Base-by-base conservation (phyloP, 2,888 invertebrate genomes). In the Alitta virens region DNA sequence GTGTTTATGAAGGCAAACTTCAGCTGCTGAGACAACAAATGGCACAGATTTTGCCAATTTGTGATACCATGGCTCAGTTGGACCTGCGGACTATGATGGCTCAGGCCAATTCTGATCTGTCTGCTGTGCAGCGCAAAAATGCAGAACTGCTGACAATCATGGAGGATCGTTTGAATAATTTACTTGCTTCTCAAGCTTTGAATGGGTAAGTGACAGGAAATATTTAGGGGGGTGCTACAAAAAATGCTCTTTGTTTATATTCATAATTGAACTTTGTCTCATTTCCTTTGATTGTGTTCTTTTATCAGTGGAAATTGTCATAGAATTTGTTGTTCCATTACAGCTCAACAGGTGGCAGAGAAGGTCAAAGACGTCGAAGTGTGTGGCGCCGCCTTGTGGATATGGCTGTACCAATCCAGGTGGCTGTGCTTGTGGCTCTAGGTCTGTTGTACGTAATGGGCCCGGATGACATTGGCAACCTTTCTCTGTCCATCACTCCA, bases 391-490 rank as follows among this genome's bases (percentile, higher is more conserved):
- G 58, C 21, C 16, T 63, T 12, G 50, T 63, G 38, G 27, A 49
- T 26, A 25, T 43, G 14, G 63, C 68, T 38, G 46, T 66, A 5
- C 90, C 91, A 57, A 88, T 91, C 75, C 91, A 91, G 73, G 80
- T 91, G 69, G 90, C 89, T 63, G 84, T 91, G 60, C 86, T 91
- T 53, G 88, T 90, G 0, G 82, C 91, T 42, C 85, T 91, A 56
- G 87, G 89, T 66, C 86, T 89, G 59, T 90, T 89, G 16, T 91
- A 89, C 82, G 85, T 90, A 43, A 85, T 90, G 23, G 90, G 90
- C 72, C 87, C 89, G 2, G 50, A 56, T 14, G 25, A 14, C n/a
- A n/a, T 90, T 74, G 90, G 91, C 83, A 90, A 89, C 60, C 50
- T 61, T 9, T 88, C 88, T 57, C 85, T 90, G 73, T 89, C 89